These are phyloP conservation scores for Aphaenogaster rudis DNA, from an alignment of 1,140 invertebrate species.

Conservation along the genomic window DNA sequence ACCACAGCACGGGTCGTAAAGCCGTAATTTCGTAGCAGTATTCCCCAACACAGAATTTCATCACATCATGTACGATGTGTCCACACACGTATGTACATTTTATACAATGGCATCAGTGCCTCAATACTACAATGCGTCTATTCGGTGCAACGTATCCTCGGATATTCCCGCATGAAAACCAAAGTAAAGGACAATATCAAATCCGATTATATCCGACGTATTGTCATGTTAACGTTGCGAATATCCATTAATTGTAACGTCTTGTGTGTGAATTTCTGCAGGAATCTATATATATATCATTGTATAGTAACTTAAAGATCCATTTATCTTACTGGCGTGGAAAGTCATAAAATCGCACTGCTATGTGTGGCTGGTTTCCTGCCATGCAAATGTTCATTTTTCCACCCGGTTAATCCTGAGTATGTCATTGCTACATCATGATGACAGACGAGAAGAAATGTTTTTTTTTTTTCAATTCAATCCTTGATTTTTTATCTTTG, in stretches of 20 bases:
- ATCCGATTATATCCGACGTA: background rate
- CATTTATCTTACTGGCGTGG: slow-evolving; percentile 25
- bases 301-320: slow-evolving; percentile 3
- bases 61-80: background rate
- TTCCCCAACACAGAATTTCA: background rate
- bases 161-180: slow-evolving; percentile 15
- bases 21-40: background rate
- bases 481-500: background rate
- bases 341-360: background rate
- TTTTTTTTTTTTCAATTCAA: background rate
- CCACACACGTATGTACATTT: background rate
- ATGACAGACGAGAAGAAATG: background rate
- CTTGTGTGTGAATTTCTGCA: background rate
- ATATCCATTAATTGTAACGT: background rate
- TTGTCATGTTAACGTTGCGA: slow-evolving; percentile 7
- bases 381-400: slow-evolving; percentile 9
- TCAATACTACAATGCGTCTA: slow-evolving; percentile 5
- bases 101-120: slow-evolving; percentile 12
- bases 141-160: background rate
- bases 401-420: background rate
- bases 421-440: background rate
- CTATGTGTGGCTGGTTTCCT: background rate
- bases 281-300: background rate
- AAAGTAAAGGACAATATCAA: slow-evolving; percentile 11
- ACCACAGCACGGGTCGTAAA: background rate